A percentile compares a stretch with the other conserved stretches of the same genome.
These are phyloP conservation scores for Dasysyrphus tricinctus DNA, from an alignment of 2,888 invertebrate species.

Conservation along the genomic window DNA sequence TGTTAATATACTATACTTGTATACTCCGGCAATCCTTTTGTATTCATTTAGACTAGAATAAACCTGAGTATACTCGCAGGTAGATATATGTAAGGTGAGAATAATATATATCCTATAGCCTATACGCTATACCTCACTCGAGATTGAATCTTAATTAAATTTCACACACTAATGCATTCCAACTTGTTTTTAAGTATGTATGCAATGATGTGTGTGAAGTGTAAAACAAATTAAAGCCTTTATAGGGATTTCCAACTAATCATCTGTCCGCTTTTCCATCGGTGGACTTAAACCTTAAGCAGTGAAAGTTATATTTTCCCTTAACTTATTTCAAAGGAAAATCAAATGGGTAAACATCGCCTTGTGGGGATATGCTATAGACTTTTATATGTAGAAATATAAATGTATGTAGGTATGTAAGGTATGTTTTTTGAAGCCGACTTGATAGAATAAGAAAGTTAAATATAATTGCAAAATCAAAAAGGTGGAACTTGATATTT, in stretches of 20 bases:
- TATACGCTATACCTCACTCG: background rate
- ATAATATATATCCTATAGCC: background rate
- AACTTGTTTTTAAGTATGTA: constrained; percentile 17
- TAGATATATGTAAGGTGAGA: constrained; percentile 27
- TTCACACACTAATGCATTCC: constrained; percentile 59
- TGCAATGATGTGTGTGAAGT: background rate
- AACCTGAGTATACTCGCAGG: background rate
- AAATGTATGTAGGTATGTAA: background rate
- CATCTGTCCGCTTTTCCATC: constrained; percentile 27
- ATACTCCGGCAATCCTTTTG: constrained; percentile 14
- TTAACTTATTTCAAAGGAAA: constrained; percentile 4
- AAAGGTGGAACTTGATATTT: constrained; percentile 61
- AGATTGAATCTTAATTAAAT: constrained; percentile 71
- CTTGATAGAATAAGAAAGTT: constrained; percentile 23
- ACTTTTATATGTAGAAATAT: no score
- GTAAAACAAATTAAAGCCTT: background rate
- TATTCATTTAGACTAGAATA: background rate
- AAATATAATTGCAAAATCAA: constrained; percentile 63
- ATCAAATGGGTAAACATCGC: constrained; percentile 5
- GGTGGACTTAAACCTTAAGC: background rate
- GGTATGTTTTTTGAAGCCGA: constrained; percentile 1
- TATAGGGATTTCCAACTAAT: constrained; percentile 54
- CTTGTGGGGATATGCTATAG: background rate
- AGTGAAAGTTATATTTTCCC: constrained; percentile 1
- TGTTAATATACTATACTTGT: constrained; percentile 26